phyloP scores from a whole-genome alignment of 2,888 invertebrate species.

The Pachymerium ferrugineum region DNA sequence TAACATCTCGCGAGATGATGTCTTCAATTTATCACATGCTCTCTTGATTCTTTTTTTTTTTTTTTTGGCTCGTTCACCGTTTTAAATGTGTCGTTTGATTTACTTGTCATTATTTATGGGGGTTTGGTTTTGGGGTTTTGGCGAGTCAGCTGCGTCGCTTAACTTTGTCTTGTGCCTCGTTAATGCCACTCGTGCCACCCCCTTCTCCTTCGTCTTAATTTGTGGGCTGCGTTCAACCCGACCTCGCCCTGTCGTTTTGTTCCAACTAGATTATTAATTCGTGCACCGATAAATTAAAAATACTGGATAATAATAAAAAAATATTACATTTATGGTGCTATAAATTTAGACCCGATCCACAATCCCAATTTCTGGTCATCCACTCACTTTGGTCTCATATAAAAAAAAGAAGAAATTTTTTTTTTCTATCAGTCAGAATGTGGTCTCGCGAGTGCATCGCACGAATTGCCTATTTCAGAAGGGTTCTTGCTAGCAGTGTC shows the following conservation, averaged over 20 bases:
- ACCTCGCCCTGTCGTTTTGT: background rate
- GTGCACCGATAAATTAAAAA: background rate
- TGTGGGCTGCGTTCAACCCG: slow-evolving; percentile 24
- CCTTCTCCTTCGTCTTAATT: background rate
- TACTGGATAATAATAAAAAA: background rate
- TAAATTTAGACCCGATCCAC: background rate
- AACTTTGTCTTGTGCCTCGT: slow-evolving; percentile 20
- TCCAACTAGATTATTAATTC: slow-evolving; percentile 7
- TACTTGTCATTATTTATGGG: slow-evolving; percentile 7
- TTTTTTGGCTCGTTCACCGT: too few species aligned
- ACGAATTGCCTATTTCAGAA: slow-evolving; percentile 32
- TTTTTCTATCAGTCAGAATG: slow-evolving; percentile 20
- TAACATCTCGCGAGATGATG: too few species aligned
- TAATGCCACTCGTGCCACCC: slow-evolving; percentile 24
- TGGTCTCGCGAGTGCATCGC: slow-evolving; percentile 25
- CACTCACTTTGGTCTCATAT: background rate
- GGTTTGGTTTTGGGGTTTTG: slow-evolving; percentile 27
- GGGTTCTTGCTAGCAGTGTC: slow-evolving; percentile 23
- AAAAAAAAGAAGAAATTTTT: background rate
- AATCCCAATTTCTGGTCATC: slow-evolving; percentile 6
- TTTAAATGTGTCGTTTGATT: slow-evolving; percentile 18
- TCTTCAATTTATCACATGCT: too few species aligned
- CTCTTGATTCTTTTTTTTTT: too few species aligned
- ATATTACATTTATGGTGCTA: background rate
- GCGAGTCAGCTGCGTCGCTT: slow-evolving; percentile 16